Conservation (phyloP, 2,797 vertebrate genomes). For the Eremophila alpestris region DNA sequence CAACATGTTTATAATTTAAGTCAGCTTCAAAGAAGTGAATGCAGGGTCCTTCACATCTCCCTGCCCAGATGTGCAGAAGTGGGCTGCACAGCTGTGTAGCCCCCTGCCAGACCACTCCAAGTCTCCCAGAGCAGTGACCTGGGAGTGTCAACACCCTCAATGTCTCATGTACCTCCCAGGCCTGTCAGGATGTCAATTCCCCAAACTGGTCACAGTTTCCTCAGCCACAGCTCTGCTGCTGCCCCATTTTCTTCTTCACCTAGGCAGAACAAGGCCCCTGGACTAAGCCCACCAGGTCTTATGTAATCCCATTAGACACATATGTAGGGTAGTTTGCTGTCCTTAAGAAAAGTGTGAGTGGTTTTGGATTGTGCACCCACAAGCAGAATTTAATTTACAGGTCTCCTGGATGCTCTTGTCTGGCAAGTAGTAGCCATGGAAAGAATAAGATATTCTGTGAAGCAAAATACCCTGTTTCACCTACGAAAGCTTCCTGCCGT, state of each 20-base stretch:
- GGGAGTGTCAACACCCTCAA: neutral
- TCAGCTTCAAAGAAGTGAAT: neutral
- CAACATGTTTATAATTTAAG: neutral
- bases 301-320: neutral
- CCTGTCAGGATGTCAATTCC: neutral
- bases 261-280: neutral
- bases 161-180: neutral
- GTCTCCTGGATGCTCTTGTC: neutral
- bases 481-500: neutral
- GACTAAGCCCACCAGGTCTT: neutral
- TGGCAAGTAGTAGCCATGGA: neutral
- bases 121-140: neutral
- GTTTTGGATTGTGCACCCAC: neutral
- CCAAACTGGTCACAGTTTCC: neutral
- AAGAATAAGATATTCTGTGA: neutral
- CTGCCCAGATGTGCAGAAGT: neutral
- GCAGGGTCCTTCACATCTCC: neutral
- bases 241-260: neutral
- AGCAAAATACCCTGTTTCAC: neutral
- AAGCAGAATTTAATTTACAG: neutral
- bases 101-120: neutral
- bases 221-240: neutral
- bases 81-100: neutral
- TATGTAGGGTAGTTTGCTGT: neutral
- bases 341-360: neutral